These are phyloP conservation scores for Peribatodes rhomboidaria DNA, from an alignment of 2,888 invertebrate genomes.

Conservation along the genomic window DNA sequence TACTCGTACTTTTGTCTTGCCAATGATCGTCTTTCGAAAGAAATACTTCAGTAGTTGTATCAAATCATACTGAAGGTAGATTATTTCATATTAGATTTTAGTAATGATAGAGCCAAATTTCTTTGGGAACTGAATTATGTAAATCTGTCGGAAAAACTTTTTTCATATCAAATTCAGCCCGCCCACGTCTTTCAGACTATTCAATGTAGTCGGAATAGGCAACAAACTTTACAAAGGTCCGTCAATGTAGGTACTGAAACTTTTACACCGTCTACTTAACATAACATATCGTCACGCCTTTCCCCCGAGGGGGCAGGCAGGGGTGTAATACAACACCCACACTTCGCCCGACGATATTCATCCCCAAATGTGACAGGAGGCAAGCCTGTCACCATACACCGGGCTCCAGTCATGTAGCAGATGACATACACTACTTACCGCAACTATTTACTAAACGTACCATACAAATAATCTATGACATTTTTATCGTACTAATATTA, in stretches of 20 bases:
- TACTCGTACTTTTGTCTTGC: slow-evolving; percentile 13
- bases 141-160: slow-evolving; percentile 26
- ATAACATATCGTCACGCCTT: too few species aligned
- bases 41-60: background rate
- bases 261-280: background rate
- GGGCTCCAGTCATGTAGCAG: too few species aligned
- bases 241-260: slow-evolving; percentile 1
- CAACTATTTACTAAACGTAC: background rate
- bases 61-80: slow-evolving; percentile 2
- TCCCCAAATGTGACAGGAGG: too few species aligned
- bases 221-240: slow-evolving; percentile 15
- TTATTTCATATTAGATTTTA: slow-evolving; percentile 6
- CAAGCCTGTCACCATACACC: too few species aligned
- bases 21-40: background rate
- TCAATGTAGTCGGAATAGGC: background rate
- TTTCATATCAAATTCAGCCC: slow-evolving; percentile 27
- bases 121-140: slow-evolving; percentile 28
- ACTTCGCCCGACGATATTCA: too few species aligned
- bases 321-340: too few species aligned
- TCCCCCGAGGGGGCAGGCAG: too few species aligned
- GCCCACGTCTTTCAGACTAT: slow-evolving; percentile 23
- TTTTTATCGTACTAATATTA: too few species aligned
- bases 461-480: too few species aligned
- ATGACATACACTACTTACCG: too few species aligned
- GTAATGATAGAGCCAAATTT: slow-evolving; percentile 26